phyloP scores from a whole-genome alignment of 2,888 invertebrate genomes.

The Arrhopalites spinosus region DNA sequence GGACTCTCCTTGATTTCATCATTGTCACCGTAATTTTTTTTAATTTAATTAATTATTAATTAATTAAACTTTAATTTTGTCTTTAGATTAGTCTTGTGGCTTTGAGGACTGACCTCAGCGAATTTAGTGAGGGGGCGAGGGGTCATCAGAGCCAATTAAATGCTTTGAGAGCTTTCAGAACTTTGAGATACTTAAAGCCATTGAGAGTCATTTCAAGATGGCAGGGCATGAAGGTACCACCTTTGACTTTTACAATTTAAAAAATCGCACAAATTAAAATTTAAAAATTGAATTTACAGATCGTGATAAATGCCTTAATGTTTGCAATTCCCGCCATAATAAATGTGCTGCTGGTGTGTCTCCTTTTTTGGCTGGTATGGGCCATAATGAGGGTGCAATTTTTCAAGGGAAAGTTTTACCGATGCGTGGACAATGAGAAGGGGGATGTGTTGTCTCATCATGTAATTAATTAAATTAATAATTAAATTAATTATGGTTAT shows the following conservation, averaged over 20 bases:
- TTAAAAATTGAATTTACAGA: too few relatives aligned
- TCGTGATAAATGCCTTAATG: conserved; percentile 96
- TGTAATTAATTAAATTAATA: conserved; percentile 16
- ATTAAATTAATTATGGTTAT: background rate
- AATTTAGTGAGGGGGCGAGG: too few relatives aligned
- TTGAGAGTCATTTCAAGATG: conserved; percentile 92
- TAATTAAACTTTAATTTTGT: background rate
- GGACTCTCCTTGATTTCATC: conserved; percentile 93
- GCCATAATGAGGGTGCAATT: conserved; percentile 97
- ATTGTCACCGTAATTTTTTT: conserved; percentile 79
- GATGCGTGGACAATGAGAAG: conserved; percentile 82
- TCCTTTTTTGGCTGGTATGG: conserved; percentile 97
- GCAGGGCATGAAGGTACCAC: conserved; percentile 88
- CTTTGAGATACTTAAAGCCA: conserved; percentile 88
- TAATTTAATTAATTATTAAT: background rate
- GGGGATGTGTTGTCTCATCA: conserved; percentile 30
- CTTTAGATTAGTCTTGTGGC: too few relatives aligned
- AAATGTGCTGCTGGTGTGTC: conserved; percentile 92
- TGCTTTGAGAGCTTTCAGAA: conserved; percentile 59
- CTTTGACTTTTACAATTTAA: background rate
- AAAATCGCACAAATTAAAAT: background rate
- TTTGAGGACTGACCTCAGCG: too few relatives aligned
- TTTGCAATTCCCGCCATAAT: conserved; percentile 97
- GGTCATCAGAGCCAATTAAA: background rate
- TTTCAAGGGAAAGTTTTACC: conserved; percentile 94